phyloP scores from a whole-genome alignment of 2,113 vertebrate species.

The Neodon shergylaensis region DNA sequence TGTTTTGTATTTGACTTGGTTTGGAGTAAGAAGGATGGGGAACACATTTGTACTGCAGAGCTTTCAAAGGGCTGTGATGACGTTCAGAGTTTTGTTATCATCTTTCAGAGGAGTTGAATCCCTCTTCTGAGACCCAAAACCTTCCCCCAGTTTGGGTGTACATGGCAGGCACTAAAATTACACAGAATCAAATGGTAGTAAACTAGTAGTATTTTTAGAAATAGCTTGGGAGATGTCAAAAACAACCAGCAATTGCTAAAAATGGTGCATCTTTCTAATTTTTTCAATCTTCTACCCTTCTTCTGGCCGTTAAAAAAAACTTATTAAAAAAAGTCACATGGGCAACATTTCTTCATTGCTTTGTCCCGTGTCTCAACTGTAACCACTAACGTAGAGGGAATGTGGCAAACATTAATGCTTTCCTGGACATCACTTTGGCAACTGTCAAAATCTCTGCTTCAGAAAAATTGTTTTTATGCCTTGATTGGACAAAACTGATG shows the following conservation, averaged over 20 bases:
- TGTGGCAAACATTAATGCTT: neutral
- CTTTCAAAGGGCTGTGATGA: neutral
- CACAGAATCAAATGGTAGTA: neutral
- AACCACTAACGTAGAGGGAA: neutral
- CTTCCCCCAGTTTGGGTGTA: neutral
- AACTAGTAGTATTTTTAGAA: constrained; percentile 37
- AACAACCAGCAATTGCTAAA: neutral
- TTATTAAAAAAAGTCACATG: neutral
- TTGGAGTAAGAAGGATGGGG: neutral
- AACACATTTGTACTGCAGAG: neutral
- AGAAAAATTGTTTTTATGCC: neutral
- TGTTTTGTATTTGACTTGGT: constrained; percentile 23
- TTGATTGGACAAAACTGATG: neutral
- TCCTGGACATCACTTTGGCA: neutral
- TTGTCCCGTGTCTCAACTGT: neutral
- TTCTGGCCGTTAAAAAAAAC: neutral
- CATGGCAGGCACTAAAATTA: neutral
- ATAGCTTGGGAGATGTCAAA: neutral
- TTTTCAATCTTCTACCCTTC: neutral
- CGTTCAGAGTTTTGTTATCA: neutral
- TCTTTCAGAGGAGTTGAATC: neutral
- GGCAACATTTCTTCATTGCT: neutral
- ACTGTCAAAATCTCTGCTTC: neutral
- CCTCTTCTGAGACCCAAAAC: neutral
- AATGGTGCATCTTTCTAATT: neutral